Conservation (phyloP, 35 echinoderm and acorn worm species). For the Anneissia japonica region DNA sequence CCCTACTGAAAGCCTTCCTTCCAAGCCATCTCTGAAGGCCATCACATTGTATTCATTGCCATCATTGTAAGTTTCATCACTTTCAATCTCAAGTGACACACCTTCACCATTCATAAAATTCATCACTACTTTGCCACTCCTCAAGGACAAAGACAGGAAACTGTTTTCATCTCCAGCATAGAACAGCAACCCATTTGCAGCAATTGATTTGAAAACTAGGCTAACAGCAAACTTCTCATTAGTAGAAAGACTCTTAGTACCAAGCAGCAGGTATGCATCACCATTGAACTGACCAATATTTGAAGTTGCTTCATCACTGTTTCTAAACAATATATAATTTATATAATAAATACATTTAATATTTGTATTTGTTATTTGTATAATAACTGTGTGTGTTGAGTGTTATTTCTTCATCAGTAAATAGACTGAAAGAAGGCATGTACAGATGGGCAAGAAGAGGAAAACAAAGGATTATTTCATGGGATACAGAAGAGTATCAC, state of each 20-base stretch:
- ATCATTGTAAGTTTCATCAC: not conserved
- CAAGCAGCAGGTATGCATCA: not conserved
- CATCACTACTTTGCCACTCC: not conserved
- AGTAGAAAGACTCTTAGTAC: not conserved
- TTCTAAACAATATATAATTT: too few relatives aligned
- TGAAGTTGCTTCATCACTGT: not conserved
- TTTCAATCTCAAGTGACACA: not conserved
- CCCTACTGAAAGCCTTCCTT: not conserved
- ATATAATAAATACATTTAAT: too few relatives aligned
- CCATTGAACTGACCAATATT: not conserved
- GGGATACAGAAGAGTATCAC: too few relatives aligned
- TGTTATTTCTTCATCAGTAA: too few relatives aligned
- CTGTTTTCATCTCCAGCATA: not conserved
- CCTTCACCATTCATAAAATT: not conserved
- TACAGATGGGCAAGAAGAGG: too few relatives aligned
- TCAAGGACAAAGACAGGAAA: not conserved
- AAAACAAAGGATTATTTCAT: too few relatives aligned
- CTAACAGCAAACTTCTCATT: not conserved
- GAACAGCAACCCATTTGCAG: not conserved
- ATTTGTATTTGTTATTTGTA: too few relatives aligned
- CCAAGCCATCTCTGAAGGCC: not conserved
- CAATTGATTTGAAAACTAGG: not conserved
- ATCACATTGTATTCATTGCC: not conserved
- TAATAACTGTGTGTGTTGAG: too few relatives aligned
- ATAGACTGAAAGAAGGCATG: too few relatives aligned